phyloP scores from a whole-genome alignment of 2,797 vertebrate species.

The Gymnocypris eckloni region DNA sequence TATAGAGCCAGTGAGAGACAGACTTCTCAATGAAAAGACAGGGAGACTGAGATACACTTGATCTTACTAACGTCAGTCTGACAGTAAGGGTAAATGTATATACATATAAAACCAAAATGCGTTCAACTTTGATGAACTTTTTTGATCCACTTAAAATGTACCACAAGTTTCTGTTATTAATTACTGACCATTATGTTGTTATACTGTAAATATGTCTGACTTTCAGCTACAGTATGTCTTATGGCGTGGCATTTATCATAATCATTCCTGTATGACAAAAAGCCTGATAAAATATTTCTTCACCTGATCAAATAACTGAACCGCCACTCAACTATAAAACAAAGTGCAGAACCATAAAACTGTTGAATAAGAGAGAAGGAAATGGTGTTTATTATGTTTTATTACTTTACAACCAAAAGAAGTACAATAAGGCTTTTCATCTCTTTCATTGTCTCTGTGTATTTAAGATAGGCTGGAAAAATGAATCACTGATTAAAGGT shows the following conservation, averaged over 20 bases:
- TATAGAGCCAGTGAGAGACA: neutral
- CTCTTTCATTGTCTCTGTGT: neutral
- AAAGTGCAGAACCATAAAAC: slow-evolving; percentile 22
- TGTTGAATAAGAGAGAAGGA: neutral
- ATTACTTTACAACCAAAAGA: slow-evolving; percentile 23
- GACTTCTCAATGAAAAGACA: slow-evolving; percentile 11
- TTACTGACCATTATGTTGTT: neutral
- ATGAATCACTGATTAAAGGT: slow-evolving; percentile 20
- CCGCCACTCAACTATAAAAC: slow-evolving; percentile 12
- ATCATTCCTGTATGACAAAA: neutral
- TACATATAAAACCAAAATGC: no score
- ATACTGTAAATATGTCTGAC: no score
- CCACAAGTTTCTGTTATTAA: neutral
- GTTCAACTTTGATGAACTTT: no score
- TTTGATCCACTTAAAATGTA: no score
- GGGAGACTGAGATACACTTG: neutral
- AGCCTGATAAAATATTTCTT: neutral
- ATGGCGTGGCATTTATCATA: neutral
- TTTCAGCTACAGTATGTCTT: neutral
- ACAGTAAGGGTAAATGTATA: neutral
- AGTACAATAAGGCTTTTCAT: slow-evolving; percentile 4
- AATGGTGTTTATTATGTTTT: slow-evolving; percentile 15
- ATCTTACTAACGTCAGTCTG: neutral
- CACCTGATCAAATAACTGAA: slow-evolving; percentile 9
- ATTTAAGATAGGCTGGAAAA: neutral